Evolutionary conservation across 2,888 invertebrate species (phyloP).

Genomic region (Archips crataeganus): DNA sequence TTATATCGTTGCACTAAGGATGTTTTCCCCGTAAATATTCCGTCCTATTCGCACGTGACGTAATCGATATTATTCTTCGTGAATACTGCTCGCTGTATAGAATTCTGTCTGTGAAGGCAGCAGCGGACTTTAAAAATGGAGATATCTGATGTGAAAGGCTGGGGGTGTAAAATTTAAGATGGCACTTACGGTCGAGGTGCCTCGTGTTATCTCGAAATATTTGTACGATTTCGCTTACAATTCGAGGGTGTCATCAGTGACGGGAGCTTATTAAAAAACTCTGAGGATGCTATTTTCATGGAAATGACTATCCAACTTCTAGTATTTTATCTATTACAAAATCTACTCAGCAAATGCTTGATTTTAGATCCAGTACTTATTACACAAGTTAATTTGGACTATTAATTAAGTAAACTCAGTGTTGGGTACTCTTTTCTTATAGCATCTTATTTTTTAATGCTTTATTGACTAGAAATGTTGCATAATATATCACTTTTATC

Average conservation of each 20-base stretch:
- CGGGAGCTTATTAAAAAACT: not conserved
- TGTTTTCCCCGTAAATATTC: conserved; percentile 21
- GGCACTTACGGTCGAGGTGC: conserved; percentile 21
- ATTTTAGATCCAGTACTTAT: no score
- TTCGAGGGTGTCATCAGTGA: conserved; percentile 7
- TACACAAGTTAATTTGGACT: no score
- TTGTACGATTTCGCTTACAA: conserved; percentile 10
- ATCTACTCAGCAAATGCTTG: no score
- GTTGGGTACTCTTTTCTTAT: no score
- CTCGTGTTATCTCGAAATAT: conserved; percentile 24
- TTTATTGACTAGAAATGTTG: no score
- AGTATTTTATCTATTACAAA: no score
- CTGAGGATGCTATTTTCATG: not conserved
- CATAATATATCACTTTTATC: no score
- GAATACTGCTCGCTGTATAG: conserved; percentile 45
- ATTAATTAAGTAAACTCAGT: no score
- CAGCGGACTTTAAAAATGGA: conserved; percentile 48
- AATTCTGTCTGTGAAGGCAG: conserved; percentile 43
- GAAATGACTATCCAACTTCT: not conserved
- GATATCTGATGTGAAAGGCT: conserved; percentile 43
- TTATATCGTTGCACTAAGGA: conserved; percentile 31
- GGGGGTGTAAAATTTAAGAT: conserved; percentile 48
- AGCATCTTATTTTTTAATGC: no score
- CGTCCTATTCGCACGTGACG: conserved; percentile 43
- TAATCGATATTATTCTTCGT: conserved; percentile 66